A percentile compares a stretch with the other conserved stretches of the same genome.
Conservation (phyloP, 92 coral and sea anemone genomes). For the Epizoanthus stellaris region DNA sequence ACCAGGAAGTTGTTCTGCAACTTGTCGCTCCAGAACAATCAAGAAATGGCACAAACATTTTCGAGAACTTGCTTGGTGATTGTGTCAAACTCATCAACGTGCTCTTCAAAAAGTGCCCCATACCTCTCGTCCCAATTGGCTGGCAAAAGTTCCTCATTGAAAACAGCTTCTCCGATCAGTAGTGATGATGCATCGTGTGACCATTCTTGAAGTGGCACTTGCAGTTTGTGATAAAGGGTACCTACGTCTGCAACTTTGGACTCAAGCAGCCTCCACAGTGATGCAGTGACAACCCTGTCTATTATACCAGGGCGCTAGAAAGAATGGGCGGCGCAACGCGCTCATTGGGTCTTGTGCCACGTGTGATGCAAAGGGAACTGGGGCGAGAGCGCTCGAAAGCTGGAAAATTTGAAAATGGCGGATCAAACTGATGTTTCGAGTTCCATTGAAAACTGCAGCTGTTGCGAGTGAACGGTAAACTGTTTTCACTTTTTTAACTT, state of each 20-base stretch:
- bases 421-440: background rate
- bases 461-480: conserved; percentile 1
- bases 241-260: background rate
- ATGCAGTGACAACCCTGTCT: conserved; percentile 22
- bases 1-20: conserved; percentile 5
- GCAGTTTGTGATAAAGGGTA: conserved; percentile 13
- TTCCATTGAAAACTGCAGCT: conserved; percentile 9
- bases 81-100: background rate
- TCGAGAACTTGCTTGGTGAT: conserved; percentile 22
- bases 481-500: conserved; percentile 15
- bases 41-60: background rate
- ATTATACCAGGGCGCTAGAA: background rate
- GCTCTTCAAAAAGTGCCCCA: conserved; percentile 3
- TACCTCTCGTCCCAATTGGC: conserved; percentile 1
- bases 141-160: conserved; percentile 1
- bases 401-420: conserved; percentile 3
- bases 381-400: conserved; percentile 20
- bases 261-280: conserved; percentile 24
- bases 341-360: conserved; percentile 23
- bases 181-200: conserved; percentile 19
- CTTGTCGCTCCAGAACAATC: conserved; percentile 18
- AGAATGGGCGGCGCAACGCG: conserved; percentile 19
- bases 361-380: conserved; percentile 5
- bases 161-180: background rate
- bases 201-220: conserved; percentile 18